Base-by-base conservation (phyloP, 2,888 invertebrate species). In the Eupithecia tripunctaria region DNA sequence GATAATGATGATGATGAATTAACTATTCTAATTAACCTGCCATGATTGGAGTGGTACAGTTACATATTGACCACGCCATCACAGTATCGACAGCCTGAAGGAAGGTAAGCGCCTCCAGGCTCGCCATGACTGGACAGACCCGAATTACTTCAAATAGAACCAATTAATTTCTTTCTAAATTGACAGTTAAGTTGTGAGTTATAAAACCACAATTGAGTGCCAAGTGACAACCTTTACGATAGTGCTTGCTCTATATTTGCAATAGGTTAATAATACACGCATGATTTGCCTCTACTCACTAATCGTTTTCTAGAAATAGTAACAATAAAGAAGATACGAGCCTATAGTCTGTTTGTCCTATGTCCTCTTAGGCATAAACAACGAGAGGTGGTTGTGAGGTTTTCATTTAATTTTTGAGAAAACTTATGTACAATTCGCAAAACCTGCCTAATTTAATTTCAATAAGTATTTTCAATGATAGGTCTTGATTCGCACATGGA, bases 231-330 rank as follows among this genome's bases (percentile, higher is more conserved):
- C 21, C 51, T 21, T 7, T 51, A 21, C 21, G 12, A 51, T 12
- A 21, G 51, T 21, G 21, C 21, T 2, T 51, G 51, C 10, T 2
- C 59, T 27, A 27, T 25, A 15, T 27, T 59, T 14, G 56, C 56
- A 14, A 56, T 56, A 14, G 29, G 29, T 21, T 65, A 43, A 65
- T 66, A 15, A 60, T 47, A 71, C 60, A 67, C 71, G 60, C 66
- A 71, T 71, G 27, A 6, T 21, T 14, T n/a, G 27, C 2, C 18
- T 18, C n/a, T 32, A 7, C n/a, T 59, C 27, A 62, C 18, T 62
- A 62, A 62, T 62, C 10, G 18, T 62, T 62, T 62, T 18, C 32
- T n/a, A 62, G 32, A 62, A 62, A 29, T 10, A 29, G 15, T 62
- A 32, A n/a, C n/a, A n/a, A 25, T 59, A 59, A 59, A 15, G 21